phyloP scores from a whole-genome alignment of 2,797 vertebrate genomes.

The Furcifer pardalis region DNA sequence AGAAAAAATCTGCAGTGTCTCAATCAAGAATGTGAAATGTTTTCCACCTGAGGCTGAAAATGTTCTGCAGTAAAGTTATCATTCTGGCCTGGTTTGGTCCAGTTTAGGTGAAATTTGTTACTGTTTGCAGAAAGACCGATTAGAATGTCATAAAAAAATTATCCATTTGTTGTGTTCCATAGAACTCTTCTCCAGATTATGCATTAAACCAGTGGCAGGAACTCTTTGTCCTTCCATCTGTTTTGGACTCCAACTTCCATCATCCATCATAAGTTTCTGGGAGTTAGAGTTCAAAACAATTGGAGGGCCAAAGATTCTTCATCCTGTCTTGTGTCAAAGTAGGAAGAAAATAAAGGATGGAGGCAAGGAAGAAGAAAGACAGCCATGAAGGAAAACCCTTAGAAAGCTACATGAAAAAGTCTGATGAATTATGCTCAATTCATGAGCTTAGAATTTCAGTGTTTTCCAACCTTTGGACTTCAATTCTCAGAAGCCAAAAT shows the following conservation, averaged over 20 bases:
- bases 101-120: neutral
- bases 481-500: too few relatives aligned
- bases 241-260: too few relatives aligned
- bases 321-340: neutral
- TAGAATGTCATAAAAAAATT: neutral
- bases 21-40: neutral
- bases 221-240: too few relatives aligned
- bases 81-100: neutral
- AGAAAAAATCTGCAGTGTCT: too few relatives aligned
- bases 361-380: neutral
- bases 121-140: too few relatives aligned
- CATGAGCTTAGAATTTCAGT: neutral
- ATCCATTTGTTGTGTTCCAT: neutral
- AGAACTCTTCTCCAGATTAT: neutral
- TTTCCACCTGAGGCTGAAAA: neutral
- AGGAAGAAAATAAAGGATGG: too few relatives aligned
- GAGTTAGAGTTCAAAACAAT: too few relatives aligned
- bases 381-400: neutral
- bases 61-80: neutral
- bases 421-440: neutral
- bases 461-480: too few relatives aligned
- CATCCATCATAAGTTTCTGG: too few relatives aligned
- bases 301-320: neutral
- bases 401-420: neutral
- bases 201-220: neutral